Conservation (phyloP, 2,888 invertebrate species). For the Drosophila limbata region DNA sequence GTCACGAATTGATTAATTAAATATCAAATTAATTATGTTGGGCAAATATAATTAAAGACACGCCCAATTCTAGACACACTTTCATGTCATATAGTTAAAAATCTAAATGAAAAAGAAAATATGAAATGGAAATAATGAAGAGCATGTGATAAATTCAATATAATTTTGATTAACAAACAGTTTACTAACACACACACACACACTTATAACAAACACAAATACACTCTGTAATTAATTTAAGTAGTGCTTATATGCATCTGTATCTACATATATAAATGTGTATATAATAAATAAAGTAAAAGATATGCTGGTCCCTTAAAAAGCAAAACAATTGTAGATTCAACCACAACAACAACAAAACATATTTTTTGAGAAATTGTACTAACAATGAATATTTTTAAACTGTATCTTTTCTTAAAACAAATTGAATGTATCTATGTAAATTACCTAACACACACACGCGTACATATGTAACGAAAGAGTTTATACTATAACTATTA, state of each 20-base stretch:
- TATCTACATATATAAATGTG: constrained; percentile 17
- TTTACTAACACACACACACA: constrained; percentile 59
- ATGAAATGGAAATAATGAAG: constrained; percentile 52
- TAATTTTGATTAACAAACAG: constrained; percentile 73
- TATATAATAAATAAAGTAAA: constrained; percentile 5
- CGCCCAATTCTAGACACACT: constrained; percentile 30
- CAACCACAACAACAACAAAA: constrained; percentile 23
- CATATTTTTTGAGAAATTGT: constrained; percentile 79
- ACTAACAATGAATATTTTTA: constrained; percentile 49
- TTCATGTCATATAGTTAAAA: constrained; percentile 70
- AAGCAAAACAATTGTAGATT: background rate
- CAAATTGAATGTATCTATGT: constrained; percentile 26
- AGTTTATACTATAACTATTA: constrained; percentile 40
- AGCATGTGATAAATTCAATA: constrained; percentile 77
- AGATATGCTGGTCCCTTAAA: constrained; percentile 19
- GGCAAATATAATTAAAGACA: constrained; percentile 39
- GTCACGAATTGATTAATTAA: constrained; percentile 10
- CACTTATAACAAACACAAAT: constrained; percentile 20
- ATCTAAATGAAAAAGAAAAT: constrained; percentile 43
- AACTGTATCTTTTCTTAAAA: constrained; percentile 45
- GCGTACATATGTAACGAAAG: constrained; percentile 39
- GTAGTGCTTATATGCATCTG: constrained; percentile 44
- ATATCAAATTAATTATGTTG: constrained; percentile 9
- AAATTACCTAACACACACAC: constrained; percentile 22
- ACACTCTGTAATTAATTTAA: constrained; percentile 43